Percentiles rank a stretch among this genome's conserved stretches.
These are phyloP conservation scores for Carpatolechia fugitivella DNA, from an alignment of 2,888 invertebrate genomes.

Conservation along the genomic window DNA sequence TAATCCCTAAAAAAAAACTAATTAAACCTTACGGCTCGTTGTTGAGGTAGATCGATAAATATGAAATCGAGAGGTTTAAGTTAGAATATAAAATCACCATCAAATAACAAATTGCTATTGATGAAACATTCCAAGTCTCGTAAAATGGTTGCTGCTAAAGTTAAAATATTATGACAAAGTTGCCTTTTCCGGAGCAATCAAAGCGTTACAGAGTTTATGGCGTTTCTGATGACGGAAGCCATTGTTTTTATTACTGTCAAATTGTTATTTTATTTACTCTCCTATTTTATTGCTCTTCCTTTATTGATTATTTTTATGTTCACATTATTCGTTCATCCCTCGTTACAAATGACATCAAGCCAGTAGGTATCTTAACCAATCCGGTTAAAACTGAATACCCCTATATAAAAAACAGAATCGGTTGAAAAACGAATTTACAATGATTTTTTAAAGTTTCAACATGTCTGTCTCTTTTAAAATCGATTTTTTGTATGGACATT, in stretches of 20 bases:
- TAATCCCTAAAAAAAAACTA: too few species aligned
- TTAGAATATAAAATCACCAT: neutral
- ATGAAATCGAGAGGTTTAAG: too few species aligned
- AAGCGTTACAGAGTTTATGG: neutral
- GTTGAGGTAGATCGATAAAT: too few species aligned
- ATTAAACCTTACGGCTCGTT: too few species aligned
- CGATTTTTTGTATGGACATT: too few species aligned
- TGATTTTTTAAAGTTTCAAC: too few species aligned
- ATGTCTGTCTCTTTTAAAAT: too few species aligned
- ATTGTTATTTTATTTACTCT: neutral
- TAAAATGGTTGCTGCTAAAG: neutral
- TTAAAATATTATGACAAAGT: neutral
- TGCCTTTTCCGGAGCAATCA: neutral
- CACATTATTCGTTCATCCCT: neutral
- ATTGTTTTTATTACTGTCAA: neutral
- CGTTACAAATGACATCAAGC: neutral
- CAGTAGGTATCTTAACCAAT: neutral
- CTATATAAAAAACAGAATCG: too few species aligned
- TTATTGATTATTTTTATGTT: neutral
- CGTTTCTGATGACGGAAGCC: neutral
- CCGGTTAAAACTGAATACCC: neutral
- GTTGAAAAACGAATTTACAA: too few species aligned
- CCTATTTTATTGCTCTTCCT: neutral
- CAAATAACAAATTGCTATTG: conserved; percentile 1
- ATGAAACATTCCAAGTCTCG: neutral